phyloP scores from a whole-genome alignment of 2,797 vertebrate species.

The Siniperca obscura region DNA sequence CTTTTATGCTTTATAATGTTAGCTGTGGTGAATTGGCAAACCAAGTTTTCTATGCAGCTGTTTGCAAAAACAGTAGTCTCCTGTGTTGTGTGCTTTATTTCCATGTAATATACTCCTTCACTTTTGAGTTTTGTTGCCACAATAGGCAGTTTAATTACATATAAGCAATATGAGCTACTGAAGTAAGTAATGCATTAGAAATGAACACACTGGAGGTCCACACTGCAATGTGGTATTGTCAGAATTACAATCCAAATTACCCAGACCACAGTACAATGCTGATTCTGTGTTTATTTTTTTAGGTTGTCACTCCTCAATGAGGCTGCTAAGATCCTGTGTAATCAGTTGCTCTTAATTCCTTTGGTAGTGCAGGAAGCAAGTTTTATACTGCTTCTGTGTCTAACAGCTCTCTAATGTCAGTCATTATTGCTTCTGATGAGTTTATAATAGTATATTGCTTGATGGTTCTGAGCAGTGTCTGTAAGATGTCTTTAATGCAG shows the following conservation, averaged over 20 bases:
- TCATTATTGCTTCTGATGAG: slow-evolving; percentile 1
- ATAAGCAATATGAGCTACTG: neutral
- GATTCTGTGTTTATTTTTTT: slow-evolving; percentile 12
- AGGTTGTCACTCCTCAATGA: slow-evolving; percentile 4
- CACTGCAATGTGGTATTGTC: neutral
- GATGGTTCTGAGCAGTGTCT: slow-evolving; percentile 2
- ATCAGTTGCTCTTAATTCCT: neutral
- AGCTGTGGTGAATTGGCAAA: slow-evolving; percentile 20
- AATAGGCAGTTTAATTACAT: slow-evolving; percentile 6
- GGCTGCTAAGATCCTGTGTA: slow-evolving; percentile 19
- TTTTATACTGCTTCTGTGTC: neutral
- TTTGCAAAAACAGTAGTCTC: slow-evolving; percentile 2
- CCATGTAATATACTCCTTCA: neutral
- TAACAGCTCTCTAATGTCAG: neutral
- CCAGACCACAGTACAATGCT: slow-evolving; percentile 2
- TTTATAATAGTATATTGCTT: slow-evolving; percentile 15
- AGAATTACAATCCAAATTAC: neutral
- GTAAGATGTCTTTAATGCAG: neutral
- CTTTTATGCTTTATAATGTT: slow-evolving; percentile 10
- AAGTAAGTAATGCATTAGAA: neutral
- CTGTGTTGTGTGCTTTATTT: neutral
- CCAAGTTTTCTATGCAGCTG: slow-evolving; percentile 10
- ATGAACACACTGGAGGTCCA: neutral
- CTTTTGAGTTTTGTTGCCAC: neutral
- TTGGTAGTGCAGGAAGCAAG: neutral